phyloP scores from a whole-genome alignment of 2,113 vertebrate genomes.

The Chaetorhynchus papuensis region DNA sequence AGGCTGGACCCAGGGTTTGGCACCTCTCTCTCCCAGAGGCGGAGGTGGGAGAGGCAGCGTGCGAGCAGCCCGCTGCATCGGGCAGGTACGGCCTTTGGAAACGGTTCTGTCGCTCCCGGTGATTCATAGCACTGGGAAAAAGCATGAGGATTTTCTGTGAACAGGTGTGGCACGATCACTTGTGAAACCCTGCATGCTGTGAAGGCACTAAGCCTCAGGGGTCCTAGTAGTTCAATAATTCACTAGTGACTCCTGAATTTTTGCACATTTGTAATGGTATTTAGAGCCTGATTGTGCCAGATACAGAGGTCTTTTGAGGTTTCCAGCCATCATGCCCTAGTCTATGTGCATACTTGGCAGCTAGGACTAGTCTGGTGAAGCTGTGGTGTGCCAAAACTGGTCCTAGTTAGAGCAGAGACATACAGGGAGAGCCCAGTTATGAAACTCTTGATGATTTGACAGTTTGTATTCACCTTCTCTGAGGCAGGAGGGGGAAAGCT shows the following conservation, averaged over 20 bases:
- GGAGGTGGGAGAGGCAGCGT: neutral
- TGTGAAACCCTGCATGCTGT: neutral
- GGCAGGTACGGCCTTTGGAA: neutral
- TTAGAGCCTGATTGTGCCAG: neutral
- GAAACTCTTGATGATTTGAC: neutral
- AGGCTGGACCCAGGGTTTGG: neutral
- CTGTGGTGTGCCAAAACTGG: neutral
- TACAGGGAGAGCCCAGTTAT: neutral
- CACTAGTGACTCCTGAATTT: neutral
- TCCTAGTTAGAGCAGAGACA: neutral
- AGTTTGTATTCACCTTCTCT: neutral
- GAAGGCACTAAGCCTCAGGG: neutral
- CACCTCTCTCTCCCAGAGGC: neutral
- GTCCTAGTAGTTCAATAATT: neutral
- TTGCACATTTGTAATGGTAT: neutral
- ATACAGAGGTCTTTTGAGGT: neutral
- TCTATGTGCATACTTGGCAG: neutral
- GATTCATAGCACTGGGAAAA: neutral
- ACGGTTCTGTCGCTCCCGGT: neutral
- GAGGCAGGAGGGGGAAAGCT: fast-evolving
- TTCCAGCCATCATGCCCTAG: neutral
- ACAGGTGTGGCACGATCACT: neutral
- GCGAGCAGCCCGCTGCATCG: neutral
- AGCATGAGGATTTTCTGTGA: neutral
- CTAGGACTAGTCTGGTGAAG: neutral